Conservation (phyloP, 2,797 vertebrate species). For the Manis pentadactyla region DNA sequence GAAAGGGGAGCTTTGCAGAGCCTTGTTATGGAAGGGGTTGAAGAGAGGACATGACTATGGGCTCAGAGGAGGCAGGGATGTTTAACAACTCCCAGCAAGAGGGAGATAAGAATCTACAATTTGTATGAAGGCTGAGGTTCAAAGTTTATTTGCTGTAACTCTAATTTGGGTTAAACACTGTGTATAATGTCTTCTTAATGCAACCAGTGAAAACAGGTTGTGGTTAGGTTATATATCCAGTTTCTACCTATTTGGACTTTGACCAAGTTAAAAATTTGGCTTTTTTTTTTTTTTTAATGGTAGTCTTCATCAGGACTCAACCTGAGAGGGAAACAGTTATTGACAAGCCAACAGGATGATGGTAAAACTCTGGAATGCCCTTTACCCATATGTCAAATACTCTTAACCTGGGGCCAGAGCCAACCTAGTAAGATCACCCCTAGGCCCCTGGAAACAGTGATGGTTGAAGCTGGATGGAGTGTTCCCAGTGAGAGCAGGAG, state of each 20-base stretch:
- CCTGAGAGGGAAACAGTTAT: background rate
- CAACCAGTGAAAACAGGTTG: background rate
- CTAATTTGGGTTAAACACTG: constrained; percentile 35
- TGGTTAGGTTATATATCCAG: background rate
- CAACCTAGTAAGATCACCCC: background rate
- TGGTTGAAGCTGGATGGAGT: rapidly evolving
- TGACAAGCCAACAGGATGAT: background rate
- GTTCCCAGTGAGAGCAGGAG: background rate
- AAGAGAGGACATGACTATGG: background rate
- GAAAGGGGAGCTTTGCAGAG: background rate
- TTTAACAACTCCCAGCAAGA: background rate
- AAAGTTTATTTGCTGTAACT: constrained; percentile 13
- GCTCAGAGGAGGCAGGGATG: background rate
- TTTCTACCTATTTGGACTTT: background rate
- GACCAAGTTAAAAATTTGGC: background rate
- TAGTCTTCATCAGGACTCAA: background rate
- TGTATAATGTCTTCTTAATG: background rate
- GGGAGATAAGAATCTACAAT: background rate
- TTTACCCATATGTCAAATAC: rapidly evolving
- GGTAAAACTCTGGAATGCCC: no score
- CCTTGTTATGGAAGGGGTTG: background rate
- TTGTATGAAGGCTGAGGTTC: background rate
- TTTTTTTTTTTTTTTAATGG: background rate
- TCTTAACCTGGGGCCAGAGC: no score
- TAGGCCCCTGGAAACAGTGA: no score